phyloP scores from a whole-genome alignment of 1,140 invertebrate species.

The Zeugodacus cucurbitae region DNA sequence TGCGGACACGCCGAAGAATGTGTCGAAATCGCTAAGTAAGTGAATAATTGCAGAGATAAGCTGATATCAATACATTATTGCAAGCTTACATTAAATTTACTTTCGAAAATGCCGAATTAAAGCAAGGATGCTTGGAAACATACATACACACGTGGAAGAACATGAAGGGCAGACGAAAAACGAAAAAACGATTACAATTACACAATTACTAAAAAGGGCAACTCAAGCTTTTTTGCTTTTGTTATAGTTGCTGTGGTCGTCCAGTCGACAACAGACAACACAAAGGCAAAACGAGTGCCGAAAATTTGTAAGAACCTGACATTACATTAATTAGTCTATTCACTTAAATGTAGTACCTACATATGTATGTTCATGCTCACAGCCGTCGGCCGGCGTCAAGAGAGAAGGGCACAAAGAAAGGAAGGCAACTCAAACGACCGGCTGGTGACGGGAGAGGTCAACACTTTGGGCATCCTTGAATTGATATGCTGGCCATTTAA shows the following conservation, averaged over 20 bases:
- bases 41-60: background rate
- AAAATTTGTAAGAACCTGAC: background rate
- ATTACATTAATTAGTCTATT: slow-evolving; percentile 24
- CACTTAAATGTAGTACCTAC: background rate
- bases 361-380: no score
- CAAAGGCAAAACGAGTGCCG: background rate
- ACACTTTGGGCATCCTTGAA: background rate
- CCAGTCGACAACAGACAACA: no score
- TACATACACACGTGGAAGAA: background rate
- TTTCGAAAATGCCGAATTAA: background rate
- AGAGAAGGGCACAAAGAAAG: background rate
- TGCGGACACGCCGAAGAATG: background rate
- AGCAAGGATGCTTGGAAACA: background rate
- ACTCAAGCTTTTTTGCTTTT: no score
- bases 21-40: background rate
- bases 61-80: background rate
- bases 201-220: no score
- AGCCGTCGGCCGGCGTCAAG: background rate
- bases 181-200: no score
- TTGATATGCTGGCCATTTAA: background rate
- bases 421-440: background rate
- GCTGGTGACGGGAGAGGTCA: background rate
- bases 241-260: no score
- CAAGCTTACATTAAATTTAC: background rate
- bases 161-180: background rate